phyloP scores from a whole-genome alignment of 2,888 invertebrate genomes.

The Melieria crassipennis region DNA sequence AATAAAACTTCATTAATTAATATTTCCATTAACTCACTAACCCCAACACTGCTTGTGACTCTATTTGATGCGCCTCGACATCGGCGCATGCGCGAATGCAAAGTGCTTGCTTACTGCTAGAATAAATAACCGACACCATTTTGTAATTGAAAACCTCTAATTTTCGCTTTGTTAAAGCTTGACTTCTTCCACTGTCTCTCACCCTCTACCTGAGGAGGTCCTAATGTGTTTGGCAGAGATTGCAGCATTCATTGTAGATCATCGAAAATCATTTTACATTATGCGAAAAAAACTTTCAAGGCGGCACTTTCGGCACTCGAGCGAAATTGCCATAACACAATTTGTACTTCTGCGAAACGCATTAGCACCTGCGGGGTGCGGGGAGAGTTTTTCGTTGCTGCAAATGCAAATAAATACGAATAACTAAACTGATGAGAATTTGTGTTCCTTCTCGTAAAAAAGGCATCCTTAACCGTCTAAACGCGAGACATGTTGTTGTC shows the following conservation, averaged over 20 bases:
- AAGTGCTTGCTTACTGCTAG: constrained; percentile 8
- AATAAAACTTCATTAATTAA: constrained; percentile 31
- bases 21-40: constrained; percentile 10
- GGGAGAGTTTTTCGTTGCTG: too few species aligned
- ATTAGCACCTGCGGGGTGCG: neutral
- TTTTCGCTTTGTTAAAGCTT: neutral
- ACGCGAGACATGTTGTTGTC: neutral
- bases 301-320: constrained; percentile 25
- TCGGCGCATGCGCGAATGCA: too few species aligned
- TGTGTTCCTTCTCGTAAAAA: constrained; percentile 2
- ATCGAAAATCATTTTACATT: constrained; percentile 54
- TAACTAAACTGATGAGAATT: neutral
- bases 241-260: neutral
- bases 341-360: constrained; percentile 15
- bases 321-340: constrained; percentile 11
- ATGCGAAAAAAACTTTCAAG: constrained; percentile 57
- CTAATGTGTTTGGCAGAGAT: neutral
- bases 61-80: neutral
- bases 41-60: constrained; percentile 15
- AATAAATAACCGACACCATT: constrained; percentile 29
- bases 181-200: neutral
- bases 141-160: constrained; percentile 1
- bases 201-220: neutral
- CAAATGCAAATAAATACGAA: neutral
- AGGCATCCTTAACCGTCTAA: too few species aligned